phyloP scores from a whole-genome alignment of 1,140 invertebrate genomes.

The Musca domestica region DNA sequence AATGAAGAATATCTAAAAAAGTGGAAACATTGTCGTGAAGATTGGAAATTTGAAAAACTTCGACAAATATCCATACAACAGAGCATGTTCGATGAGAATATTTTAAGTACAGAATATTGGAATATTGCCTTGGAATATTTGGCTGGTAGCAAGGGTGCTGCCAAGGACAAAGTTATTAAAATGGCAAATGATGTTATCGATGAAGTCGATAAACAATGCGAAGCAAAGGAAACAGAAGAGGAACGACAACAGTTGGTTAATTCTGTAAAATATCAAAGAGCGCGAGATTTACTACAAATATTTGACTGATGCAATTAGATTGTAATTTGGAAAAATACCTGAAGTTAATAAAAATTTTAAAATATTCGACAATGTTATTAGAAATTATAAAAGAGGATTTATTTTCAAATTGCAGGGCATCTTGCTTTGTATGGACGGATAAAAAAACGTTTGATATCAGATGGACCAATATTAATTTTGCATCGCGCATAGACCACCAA shows the following conservation, averaged over 20 bases:
- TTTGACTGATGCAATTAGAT: constrained; percentile 34
- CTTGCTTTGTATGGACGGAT: too few species aligned
- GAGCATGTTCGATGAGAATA: constrained; percentile 62
- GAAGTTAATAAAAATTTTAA: too few species aligned
- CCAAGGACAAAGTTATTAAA: constrained; percentile 60
- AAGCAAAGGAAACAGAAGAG: constrained; percentile 42
- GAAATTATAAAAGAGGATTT: too few species aligned
- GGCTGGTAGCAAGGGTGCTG: constrained; percentile 64
- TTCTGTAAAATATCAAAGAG: constrained; percentile 56
- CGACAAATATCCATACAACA: constrained; percentile 72
- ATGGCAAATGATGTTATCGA: constrained; percentile 66
- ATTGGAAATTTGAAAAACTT: constrained; percentile 77
- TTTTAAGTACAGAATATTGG: constrained; percentile 63
- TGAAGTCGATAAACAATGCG: constrained; percentile 60
- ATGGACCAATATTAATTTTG: too few species aligned
- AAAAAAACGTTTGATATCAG: too few species aligned
- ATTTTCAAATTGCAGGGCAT: too few species aligned
- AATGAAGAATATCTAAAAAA: constrained; percentile 63
- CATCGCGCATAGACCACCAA: too few species aligned
- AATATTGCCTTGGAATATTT: constrained; percentile 69
- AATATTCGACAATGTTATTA: too few species aligned
- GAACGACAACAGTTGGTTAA: constrained; percentile 44
- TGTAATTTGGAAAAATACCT: constrained; percentile 6
- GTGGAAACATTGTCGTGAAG: constrained; percentile 67
- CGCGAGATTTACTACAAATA: constrained; percentile 57